Base-by-base conservation (phyloP, 2,113 vertebrate genomes). In the Crotalus tigris region DNA sequence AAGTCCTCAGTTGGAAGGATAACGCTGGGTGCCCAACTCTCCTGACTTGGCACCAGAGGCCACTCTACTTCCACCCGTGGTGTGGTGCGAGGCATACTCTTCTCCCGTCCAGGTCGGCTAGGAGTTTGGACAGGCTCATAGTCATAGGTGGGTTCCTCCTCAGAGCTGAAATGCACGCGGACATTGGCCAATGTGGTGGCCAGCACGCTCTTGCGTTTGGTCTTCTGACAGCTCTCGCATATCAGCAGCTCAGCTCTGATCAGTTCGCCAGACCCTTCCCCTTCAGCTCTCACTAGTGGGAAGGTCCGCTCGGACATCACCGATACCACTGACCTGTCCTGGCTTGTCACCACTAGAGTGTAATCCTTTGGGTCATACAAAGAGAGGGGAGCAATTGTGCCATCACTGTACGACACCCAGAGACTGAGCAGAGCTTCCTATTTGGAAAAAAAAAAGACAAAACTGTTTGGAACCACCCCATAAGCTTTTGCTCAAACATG, bases 391-490 rank as follows among this genome's bases (percentile, higher is more conserved):
- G 98, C 98, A 0, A 98, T 98, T 81, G 99, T 99, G 96, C 98
- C 98, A 1, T 99, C 99, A 1, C 99, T 99, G 98, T 99, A 99
- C 93, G 98, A 98, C 95, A 99, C 98, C 99, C 99, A 99, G 91
- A 99, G 97, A 58, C 98, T 99, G 95, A 99, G 96, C 91, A 98
- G 98, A 93, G 98, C 99, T 98, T 99, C 99, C 99, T 81, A 44
- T 81, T 44, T 99, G 97, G 10, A 4, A n/a, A 12, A 29, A 0
- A 95, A 85, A 95, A 95, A 94, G 89, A 96, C 59, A 95, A 51
- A 89, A 93, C 92, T 87, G 24, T 23, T 44, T 58, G 21, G 8
- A 44, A 44, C 9, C n/a, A 88, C 3, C 33, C 33, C 69, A 19
- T 81, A 39, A 81, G 33, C 69, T 9, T 39, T 81, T 81, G 33